Evolutionary conservation across 2,113 vertebrate genomes (phyloP), one percentile per base, ranked within the genome.

Genomic region (Taurulus bubalis): DNA sequence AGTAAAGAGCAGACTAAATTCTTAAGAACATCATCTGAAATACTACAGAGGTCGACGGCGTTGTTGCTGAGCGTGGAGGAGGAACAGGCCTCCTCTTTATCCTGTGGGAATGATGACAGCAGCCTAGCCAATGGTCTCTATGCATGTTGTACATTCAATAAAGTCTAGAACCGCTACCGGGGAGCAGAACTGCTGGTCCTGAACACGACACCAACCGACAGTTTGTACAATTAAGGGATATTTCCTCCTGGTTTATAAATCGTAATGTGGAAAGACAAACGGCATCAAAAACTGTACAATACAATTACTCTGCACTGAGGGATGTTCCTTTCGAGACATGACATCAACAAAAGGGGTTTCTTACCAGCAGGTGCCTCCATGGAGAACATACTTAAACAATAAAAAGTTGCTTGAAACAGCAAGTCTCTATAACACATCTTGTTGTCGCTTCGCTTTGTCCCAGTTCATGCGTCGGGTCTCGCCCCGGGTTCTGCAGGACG

Each of bases 101-200:
- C 64, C 71, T 47, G 49, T 42, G 42, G 49, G 62, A 38, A 82
- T 68, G 67, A 74, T 83, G 64, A 84, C 3, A 64, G 75, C 64
- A 71, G 67, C 58, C 32, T 10, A 18, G 45, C 32, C 38, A 20
- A 11, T 38, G 22, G 77, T 36, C 58, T 74, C 20, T 64, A 59
- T 22, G 63, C 58, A 49, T 79, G 87, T 85, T 81, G 60, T 90
- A 92, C 89, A 92, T 92, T 92, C 87, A 92, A 78, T 66, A 42
- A 74, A 86, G 83, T 91, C 89, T 60, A 65, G 90, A 83, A 65
- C 60, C 89, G 89, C 89, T 89, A 85, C 89, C 79, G 77, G 74
- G 59, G 87, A 87, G 76, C 79, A 86, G n/a, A 63, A 62, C 68
- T 91, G 88, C 85, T 91, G 89, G 86, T 82, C 85, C 75, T 82